Conservation (phyloP, 2,888 invertebrate genomes). For the Chloroclysta siterata region DNA sequence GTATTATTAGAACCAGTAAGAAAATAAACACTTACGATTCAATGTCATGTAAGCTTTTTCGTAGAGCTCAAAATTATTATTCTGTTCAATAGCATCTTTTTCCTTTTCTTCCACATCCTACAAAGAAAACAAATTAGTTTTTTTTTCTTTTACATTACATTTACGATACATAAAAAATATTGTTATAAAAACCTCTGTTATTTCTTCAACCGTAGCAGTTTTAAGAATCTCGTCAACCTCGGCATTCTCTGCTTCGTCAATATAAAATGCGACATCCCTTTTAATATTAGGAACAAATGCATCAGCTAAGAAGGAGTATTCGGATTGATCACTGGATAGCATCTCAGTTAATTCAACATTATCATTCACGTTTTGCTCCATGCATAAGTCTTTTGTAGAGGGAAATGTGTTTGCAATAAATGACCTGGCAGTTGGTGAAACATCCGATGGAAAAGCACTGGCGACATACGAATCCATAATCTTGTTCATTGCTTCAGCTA, state of each 20-base stretch:
- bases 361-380: slow-evolving; percentile 41
- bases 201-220: slow-evolving; percentile 43
- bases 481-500: slow-evolving; percentile 55
- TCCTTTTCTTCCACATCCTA: slow-evolving; percentile 17
- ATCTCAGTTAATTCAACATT: slow-evolving; percentile 37
- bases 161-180: no score
- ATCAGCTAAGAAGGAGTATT: slow-evolving; percentile 63
- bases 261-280: slow-evolving; percentile 55
- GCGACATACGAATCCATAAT: slow-evolving; percentile 61
- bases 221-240: slow-evolving; percentile 38
- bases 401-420: slow-evolving; percentile 15
- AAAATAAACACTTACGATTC: slow-evolving; percentile 62
- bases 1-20: not conserved
- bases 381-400: slow-evolving; percentile 20
- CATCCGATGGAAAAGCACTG: slow-evolving; percentile 50
- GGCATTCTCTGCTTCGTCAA: slow-evolving; percentile 47
- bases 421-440: slow-evolving; percentile 12
- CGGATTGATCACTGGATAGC: slow-evolving; percentile 52
- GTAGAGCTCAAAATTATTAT: slow-evolving; percentile 51
- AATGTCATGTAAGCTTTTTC: slow-evolving; percentile 67
- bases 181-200: no score
- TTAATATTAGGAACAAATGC: slow-evolving; percentile 49
- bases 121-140: not conserved
- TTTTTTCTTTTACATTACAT: no score
- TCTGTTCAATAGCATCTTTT: slow-evolving; percentile 39